Evolutionary conservation across 2,797 vertebrate species (phyloP), one percentile per base, ranked within the genome.

Genomic region (Orestias chungarensis): DNA sequence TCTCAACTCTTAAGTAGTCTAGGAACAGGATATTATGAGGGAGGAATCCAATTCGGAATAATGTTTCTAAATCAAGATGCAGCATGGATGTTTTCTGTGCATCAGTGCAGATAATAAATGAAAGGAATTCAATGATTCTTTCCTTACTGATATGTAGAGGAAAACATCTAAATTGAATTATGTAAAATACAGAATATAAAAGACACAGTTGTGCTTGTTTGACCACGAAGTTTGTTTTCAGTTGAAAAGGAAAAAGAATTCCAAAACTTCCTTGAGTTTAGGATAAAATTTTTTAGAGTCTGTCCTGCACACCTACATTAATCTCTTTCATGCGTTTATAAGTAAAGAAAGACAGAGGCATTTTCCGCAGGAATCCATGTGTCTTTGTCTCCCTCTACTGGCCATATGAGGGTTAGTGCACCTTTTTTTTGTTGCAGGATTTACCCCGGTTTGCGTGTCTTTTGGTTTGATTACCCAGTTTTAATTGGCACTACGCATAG

Each of bases 381-480:
- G 43, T 81, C 77, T 76, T 66, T 31, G 33, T 55, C 76, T 81
- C 92, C 90, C 84, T 86, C 89, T 92, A 64, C 80, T 90, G 90
- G 82, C 15, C 11, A 64, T 44, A 42, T 40, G 31, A 46, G 59
- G 18, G n/a, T 64, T 14, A 57, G n/a, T 78, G 55, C 66, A 76
- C 40, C 15, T 68, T 29, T 43, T 55, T 55, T 80, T 89, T 71
- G n/a, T 35, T 35, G 82, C 83, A 82, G 62, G 18, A 59, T 73
- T 49, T 80, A 76, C 17, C 59, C 68, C 40, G 35, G 70, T 68
- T 84, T 73, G 71, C 12, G 17, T 84, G 81, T 74, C 76, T 46
- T 38, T 64, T 66, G 40, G 49, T 86, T 79, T 89, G 88, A 88
- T 89, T 86, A 82, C 68, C 43, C 20, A 72, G 71, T 87, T 88